Percentiles rank a stretch among this genome's conserved stretches.
Conservation (phyloP, 2,113 vertebrate species). For the Gymnorhina tibicen region DNA sequence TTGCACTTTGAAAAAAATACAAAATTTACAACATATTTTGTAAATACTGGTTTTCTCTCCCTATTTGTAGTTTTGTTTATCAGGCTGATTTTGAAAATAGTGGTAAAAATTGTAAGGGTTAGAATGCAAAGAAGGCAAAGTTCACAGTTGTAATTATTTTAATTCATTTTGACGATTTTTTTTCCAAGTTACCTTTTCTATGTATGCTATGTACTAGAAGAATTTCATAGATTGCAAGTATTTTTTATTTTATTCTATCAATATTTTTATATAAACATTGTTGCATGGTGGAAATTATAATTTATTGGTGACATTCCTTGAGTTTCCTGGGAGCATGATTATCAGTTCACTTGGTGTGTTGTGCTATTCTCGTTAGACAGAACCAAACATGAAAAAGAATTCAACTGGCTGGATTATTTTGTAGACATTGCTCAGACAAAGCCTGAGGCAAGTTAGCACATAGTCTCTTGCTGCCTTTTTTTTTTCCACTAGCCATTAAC, state of each 20-base stretch:
- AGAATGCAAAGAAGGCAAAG: background rate
- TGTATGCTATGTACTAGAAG: background rate
- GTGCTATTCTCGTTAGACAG: background rate
- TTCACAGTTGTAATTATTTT: background rate
- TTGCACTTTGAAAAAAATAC: background rate
- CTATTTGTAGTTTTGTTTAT: background rate
- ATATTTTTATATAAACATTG: background rate
- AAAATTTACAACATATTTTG: background rate
- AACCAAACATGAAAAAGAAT: constrained; percentile 12
- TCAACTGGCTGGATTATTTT: constrained; percentile 43
- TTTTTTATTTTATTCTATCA: background rate
- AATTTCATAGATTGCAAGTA: background rate
- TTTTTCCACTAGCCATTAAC: background rate
- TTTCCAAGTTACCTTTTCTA: background rate
- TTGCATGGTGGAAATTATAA: background rate
- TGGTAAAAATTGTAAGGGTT: background rate
- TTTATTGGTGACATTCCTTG: background rate
- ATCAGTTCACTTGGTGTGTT: background rate
- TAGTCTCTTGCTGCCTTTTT: constrained; percentile 3
- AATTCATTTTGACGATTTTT: background rate
- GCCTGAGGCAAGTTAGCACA: constrained; percentile 34
- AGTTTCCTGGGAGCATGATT: background rate
- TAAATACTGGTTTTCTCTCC: background rate
- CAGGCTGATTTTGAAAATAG: background rate
- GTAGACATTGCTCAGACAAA: background rate